A percentile compares a stretch with the other conserved stretches of the same genome.
These are phyloP conservation scores for Gambusia yucatana DNA, from an alignment of 2,797 vertebrate species.

Conservation along the genomic window DNA sequence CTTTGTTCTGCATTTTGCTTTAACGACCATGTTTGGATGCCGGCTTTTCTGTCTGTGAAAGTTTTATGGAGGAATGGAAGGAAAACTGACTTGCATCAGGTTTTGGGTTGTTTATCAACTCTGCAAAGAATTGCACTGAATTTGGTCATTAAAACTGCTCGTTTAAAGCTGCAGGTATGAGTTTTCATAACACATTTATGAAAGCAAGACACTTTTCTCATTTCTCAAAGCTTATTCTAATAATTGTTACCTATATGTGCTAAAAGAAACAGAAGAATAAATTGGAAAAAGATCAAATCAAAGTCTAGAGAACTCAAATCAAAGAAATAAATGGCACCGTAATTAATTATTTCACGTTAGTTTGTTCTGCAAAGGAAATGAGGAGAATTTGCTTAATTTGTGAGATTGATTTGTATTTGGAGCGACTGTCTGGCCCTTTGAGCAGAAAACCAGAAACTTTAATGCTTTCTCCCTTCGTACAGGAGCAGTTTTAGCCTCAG, in stretches of 20 bases:
- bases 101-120: conserved; percentile 26
- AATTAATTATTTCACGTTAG: not conserved
- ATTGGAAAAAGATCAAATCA: not conserved
- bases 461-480: not conserved
- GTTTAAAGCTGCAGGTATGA: conserved; percentile 51
- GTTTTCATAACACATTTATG: not conserved
- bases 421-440: not conserved
- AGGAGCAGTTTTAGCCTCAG: not conserved
- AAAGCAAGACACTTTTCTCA: not conserved
- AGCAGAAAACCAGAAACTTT: not conserved
- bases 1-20: conserved; percentile 31
- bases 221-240: not conserved
- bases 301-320: not conserved
- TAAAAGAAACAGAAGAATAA: not conserved
- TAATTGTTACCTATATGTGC: no score
- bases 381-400: not conserved
- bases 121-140: conserved; percentile 40
- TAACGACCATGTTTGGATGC: conserved; percentile 69
- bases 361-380: not conserved
- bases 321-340: not conserved
- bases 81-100: conserved; percentile 28
- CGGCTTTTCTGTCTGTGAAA: conserved; percentile 51
- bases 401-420: not conserved
- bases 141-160: conserved; percentile 48
- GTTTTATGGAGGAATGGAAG: conserved; percentile 54